Evolutionary conservation across 2,888 invertebrate species (phyloP).

Genomic region (Syrphus vitripennis): DNA sequence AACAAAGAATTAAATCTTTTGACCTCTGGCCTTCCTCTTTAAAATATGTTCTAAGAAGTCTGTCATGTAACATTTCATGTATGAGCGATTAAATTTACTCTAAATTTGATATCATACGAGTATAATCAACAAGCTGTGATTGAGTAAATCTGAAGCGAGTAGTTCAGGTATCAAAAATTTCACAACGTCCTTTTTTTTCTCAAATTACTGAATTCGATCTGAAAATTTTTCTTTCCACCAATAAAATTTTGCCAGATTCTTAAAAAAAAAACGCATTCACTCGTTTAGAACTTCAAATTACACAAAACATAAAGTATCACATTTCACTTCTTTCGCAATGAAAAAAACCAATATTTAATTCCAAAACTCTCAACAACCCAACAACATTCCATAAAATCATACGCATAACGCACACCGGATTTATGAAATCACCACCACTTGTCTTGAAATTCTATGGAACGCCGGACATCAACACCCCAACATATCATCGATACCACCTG

Average conservation of each 20-base stretch:
- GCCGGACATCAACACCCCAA: slow-evolving; percentile 1
- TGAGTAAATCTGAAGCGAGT: not conserved
- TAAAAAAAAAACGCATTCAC: not conserved
- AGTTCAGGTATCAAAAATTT: not conserved
- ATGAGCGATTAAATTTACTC: no score
- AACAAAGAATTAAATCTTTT: no score
- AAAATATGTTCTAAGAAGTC: no score
- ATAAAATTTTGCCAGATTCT: not conserved
- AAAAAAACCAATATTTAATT: not conserved
- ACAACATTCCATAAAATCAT: slow-evolving; percentile 31
- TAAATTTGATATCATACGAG: no score
- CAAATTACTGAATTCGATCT: not conserved
- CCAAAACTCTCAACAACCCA: not conserved
- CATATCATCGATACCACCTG: not conserved
- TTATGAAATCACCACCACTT: slow-evolving; percentile 37
- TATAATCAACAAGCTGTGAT: no score
- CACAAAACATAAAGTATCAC: not conserved
- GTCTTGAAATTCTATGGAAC: not conserved
- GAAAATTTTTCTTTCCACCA: not conserved
- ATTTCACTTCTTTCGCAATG: not conserved
- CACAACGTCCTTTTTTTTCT: not conserved
- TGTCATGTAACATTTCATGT: no score
- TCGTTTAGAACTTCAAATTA: not conserved
- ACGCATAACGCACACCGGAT: slow-evolving; percentile 46
- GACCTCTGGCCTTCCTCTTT: no score